Evolutionary conservation across 1,140 invertebrate genomes (phyloP).

Genomic region (Drosophila pandora): DNA sequence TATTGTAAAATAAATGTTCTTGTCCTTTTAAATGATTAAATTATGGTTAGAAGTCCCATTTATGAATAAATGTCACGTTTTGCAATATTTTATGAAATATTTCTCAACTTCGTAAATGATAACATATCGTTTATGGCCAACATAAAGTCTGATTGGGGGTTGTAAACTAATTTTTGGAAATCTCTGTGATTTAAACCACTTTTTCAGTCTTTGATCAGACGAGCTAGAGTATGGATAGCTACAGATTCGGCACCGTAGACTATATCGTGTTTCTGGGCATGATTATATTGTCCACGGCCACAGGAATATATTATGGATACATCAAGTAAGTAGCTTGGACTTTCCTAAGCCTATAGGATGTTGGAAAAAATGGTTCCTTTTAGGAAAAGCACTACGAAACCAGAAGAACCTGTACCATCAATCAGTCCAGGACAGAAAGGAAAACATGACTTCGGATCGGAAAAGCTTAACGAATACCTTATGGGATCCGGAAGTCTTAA

Average conservation of each 20-base stretch:
- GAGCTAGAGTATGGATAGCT: conserved; percentile 23
- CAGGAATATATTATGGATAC: conserved; percentile 90
- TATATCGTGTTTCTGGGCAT: conserved; percentile 87
- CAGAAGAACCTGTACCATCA: conserved; percentile 12
- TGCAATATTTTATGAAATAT: neutral
- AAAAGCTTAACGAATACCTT: conserved; percentile 88
- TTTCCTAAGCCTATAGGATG: too few species aligned
- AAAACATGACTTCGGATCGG: conserved; percentile 74
- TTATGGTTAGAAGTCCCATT: neutral
- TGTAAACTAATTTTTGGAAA: neutral
- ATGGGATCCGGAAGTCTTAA: conserved; percentile 89
- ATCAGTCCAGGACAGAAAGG: conserved; percentile 3
- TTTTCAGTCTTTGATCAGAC: conserved; percentile 9
- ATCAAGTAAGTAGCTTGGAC: conserved; percentile 54
- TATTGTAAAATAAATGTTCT: conserved; percentile 2
- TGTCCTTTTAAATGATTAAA: neutral
- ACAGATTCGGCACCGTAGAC: conserved; percentile 84
- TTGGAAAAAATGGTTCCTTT: neutral
- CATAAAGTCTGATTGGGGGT: neutral
- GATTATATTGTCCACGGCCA: conserved; percentile 87
- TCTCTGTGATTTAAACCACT: neutral
- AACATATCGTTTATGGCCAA: neutral
- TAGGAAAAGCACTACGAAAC: conserved; percentile 43
- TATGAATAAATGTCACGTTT: neutral
- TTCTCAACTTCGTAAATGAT: neutral